Base-by-base conservation (phyloP, 2,113 vertebrate genomes). In the Elephas maximus region DNA sequence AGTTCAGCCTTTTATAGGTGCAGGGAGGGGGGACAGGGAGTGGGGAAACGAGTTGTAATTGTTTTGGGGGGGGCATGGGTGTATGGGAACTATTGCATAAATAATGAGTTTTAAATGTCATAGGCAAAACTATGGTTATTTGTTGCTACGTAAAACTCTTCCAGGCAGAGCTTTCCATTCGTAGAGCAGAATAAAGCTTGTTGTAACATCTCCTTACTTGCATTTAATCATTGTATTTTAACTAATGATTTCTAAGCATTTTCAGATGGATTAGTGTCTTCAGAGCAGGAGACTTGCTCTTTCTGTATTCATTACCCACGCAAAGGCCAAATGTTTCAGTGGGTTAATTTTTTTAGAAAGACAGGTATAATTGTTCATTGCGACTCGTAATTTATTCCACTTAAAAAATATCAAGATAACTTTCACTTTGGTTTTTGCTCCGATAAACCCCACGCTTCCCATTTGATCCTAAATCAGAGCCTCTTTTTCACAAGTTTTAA, bases 341-440 rank as follows among this genome's bases (percentile, higher is more conserved):
- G 6, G 9, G 17, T 33, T 90, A 91, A 14, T 90, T 37, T 20
- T 37, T 4, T 30, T 45, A 17, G 63, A 88, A 92, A 81, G 8
- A 37, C 0, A 28, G 10, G 23, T 41, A 2, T 65, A 91, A 28
- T 51, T 86, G 2, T 81, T 90, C 23, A 53, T 57, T 91, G 45
- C 74, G 88, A 79, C 62, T 45, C 20, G 23, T 51, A 79, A 41
- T 90, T 10, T 93, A 81, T 77, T 95, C 45, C 69, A 73, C 76
- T 91, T 90, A 24, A 80, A 77, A 83, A 89, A 44, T 44, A 15
- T 89, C 26, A 89, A 95, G 37, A 30, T 67, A 91, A 45, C 90
- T 87, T 93, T 93, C 41, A 67, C n/a, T 90, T 78, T 71, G 14
- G 77, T 97, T 94, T 86, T 57, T 93, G 62, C 63, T 90, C 45